A percentile compares a stretch with the other conserved stretches of the same genome.
phyloP scores from a whole-genome alignment of 1,140 invertebrate genomes.

The Neotoxoptera formosana region DNA sequence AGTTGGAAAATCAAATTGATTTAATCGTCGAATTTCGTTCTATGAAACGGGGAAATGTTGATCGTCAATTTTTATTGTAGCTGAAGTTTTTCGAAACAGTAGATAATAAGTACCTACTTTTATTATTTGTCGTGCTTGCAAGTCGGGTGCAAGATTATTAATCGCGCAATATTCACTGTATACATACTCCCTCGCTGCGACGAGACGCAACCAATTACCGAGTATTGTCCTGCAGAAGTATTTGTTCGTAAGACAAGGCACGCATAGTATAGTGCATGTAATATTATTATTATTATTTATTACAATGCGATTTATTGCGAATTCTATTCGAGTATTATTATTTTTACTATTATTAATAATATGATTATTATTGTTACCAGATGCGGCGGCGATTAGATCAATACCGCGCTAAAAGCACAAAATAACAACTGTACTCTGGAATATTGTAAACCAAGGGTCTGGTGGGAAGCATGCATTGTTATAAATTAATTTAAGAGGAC shows the following conservation, averaged over 20 bases:
- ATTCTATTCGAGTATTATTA: background rate
- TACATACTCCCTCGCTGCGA: background rate
- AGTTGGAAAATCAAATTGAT: background rate
- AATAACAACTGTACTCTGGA: background rate
- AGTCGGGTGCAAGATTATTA: background rate
- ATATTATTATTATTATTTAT: background rate
- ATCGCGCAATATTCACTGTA: background rate
- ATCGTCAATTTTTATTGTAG: background rate
- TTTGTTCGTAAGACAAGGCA: background rate
- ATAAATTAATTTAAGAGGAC: conserved; percentile 11
- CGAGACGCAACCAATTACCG: background rate
- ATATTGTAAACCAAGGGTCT: background rate
- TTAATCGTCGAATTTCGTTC: background rate
- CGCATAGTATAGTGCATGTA: background rate
- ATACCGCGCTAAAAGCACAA: conserved; percentile 17
- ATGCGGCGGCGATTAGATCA: background rate
- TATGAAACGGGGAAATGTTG: background rate
- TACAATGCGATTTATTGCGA: background rate
- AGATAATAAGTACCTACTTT: background rate
- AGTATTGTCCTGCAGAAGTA: background rate
- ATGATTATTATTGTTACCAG: background rate
- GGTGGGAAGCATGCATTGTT: background rate
- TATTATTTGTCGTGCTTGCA: background rate
- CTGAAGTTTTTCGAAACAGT: background rate
- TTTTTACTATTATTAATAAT: background rate